Conservation (phyloP, 2,113 vertebrate species). For the Pedionomus torquatus region DNA sequence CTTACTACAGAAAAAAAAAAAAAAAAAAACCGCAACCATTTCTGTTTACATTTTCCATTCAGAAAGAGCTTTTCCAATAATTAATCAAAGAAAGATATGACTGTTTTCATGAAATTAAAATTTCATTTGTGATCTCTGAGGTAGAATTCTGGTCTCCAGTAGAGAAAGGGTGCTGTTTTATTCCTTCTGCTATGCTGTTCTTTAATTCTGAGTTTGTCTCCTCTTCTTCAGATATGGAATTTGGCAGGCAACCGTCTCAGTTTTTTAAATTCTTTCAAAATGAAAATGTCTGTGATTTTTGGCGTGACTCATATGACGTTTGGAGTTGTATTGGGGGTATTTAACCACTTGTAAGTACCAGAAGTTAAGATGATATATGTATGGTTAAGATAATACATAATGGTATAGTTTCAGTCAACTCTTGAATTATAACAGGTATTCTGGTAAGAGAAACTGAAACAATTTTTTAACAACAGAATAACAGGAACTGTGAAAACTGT, state of each 20-base stretch:
- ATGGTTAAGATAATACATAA: neutral
- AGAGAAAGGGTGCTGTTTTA: neutral
- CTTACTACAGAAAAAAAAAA: neutral
- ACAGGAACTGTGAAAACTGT: neutral
- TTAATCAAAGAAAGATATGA: neutral
- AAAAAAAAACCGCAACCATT: no score
- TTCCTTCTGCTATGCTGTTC: neutral
- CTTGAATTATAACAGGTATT: neutral
- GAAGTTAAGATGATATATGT: neutral
- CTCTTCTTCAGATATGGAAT: slow-evolving; percentile 89
- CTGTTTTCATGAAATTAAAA: neutral
- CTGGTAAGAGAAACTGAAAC: neutral
- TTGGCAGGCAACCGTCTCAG: slow-evolving; percentile 92
- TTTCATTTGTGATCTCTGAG: neutral
- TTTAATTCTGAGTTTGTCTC: neutral
- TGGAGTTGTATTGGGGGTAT: slow-evolving; percentile 88
- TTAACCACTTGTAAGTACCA: slow-evolving; percentile 92
- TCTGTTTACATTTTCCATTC: neutral
- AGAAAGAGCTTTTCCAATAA: neutral
- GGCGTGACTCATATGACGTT: slow-evolving; percentile 95
- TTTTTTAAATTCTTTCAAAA: slow-evolving; percentile 98
- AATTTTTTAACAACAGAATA: neutral
- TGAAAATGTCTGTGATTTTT: slow-evolving; percentile 99
- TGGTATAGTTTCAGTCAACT: neutral
- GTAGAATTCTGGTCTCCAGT: neutral